phyloP scores from a whole-genome alignment of 2,888 invertebrate genomes.

The Acanthacorydalis orientalis region DNA sequence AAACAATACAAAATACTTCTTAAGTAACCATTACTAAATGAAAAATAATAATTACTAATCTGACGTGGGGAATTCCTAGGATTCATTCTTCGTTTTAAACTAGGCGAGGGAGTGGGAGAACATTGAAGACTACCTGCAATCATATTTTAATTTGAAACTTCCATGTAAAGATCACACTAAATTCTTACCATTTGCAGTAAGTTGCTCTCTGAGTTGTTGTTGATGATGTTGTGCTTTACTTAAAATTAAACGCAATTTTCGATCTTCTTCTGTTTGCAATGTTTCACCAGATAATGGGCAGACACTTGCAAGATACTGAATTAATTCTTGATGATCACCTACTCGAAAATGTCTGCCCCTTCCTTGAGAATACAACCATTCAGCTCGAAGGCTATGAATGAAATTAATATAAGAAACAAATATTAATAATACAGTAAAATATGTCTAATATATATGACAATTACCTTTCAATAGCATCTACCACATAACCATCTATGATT shows the following conservation, averaged over 20 bases:
- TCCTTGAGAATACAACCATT: constrained; percentile 92
- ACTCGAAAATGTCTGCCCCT: constrained; percentile 73
- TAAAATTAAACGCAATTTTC: constrained; percentile 68
- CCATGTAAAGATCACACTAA: background rate
- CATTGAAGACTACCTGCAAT: constrained; percentile 14
- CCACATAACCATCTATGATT: constrained; percentile 74
- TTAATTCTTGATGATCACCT: constrained; percentile 67
- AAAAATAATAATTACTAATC: constrained; percentile 21
- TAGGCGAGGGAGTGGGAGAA: constrained; percentile 28
- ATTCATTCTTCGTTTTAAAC: constrained; percentile 29
- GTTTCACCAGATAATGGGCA: constrained; percentile 74
- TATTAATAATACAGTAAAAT: background rate
- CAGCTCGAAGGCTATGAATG: constrained; percentile 62
- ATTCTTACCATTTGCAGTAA: constrained; percentile 27
- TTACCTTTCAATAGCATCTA: constrained; percentile 82
- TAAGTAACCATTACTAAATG: too few species aligned
- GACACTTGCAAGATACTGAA: constrained; percentile 66
- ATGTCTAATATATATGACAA: constrained; percentile 10
- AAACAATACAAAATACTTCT: too few species aligned
- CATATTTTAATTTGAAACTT: constrained; percentile 5
- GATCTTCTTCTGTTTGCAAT: constrained; percentile 70
- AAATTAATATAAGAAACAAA: background rate
- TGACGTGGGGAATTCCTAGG: constrained; percentile 29
- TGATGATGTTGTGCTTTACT: constrained; percentile 87
- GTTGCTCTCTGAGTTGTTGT: constrained; percentile 61